Percentiles rank a stretch among this genome's conserved stretches.
Conservation (phyloP, 2,888 invertebrate genomes). For the Mallateleia sp. region DNA sequence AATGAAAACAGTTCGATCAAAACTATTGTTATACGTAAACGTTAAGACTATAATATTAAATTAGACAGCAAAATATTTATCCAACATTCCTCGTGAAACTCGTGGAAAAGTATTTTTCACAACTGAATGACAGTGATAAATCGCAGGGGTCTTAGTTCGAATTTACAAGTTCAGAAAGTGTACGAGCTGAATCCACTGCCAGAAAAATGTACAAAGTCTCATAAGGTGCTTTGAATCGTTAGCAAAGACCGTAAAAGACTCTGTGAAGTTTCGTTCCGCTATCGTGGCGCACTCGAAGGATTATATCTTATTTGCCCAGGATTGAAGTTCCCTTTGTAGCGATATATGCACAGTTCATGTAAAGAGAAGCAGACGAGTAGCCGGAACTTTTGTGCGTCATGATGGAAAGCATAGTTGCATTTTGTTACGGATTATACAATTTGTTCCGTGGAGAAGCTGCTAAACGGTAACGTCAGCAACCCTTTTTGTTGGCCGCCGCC, state of each 20-base stretch:
- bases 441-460: constrained; percentile 84
- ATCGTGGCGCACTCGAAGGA: constrained; percentile 64
- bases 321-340: constrained; percentile 56
- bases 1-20: too few species aligned
- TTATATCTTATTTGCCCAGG: constrained; percentile 69
- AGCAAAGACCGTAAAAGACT: constrained; percentile 65
- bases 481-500: constrained; percentile 57
- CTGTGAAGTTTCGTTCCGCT: constrained; percentile 71
- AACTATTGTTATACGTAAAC: too few species aligned
- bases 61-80: too few species aligned
- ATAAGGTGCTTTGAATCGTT: constrained; percentile 64
- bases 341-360: constrained; percentile 69
- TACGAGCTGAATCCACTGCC: constrained; percentile 21
- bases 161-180: constrained; percentile 30
- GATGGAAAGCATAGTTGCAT: constrained; percentile 61
- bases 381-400: constrained; percentile 52
- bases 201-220: constrained; percentile 48
- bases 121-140: constrained; percentile 19
- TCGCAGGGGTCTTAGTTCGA: constrained; percentile 13
- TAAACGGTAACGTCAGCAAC: constrained; percentile 62
- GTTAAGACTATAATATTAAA: too few species aligned
- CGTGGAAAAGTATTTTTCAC: constrained; percentile 12
- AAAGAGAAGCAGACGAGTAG: constrained; percentile 42
- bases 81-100: too few species aligned
- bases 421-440: constrained; percentile 87